A percentile compares a stretch with the other conserved stretches of the same genome.
Evolutionary conservation across 2,797 vertebrate genomes (phyloP).

Genomic region (Rhinophrynus dorsalis): DNA sequence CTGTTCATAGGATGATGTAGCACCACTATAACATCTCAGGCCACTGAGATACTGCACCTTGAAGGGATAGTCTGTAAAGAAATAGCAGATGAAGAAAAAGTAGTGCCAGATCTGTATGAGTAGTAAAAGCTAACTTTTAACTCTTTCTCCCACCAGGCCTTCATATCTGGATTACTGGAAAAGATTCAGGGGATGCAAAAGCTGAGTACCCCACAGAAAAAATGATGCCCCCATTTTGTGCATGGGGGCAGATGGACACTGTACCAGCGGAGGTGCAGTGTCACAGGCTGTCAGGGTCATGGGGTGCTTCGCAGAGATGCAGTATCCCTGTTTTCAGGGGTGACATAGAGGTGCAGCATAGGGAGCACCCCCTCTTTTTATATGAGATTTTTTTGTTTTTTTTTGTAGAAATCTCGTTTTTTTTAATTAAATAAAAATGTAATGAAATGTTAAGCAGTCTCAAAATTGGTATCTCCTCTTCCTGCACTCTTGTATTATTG

Average conservation of each 20-base stretch:
- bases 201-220: slow-evolving; percentile 90
- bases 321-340: not conserved
- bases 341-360: not conserved
- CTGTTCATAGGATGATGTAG: no score
- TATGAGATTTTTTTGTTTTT: slow-evolving; percentile 32
- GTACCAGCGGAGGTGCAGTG: not conserved
- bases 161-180: slow-evolving; percentile 83
- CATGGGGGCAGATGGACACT: not conserved
- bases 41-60: no score
- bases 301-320: not conserved
- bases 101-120: no score
- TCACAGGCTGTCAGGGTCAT: slow-evolving; percentile 35
- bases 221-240: slow-evolving; percentile 63
- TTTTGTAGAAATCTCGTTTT: slow-evolving; percentile 41
- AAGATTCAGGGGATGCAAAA: slow-evolving; percentile 94
- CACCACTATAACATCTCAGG: no score
- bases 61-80: no score
- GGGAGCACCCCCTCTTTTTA: slow-evolving; percentile 26
- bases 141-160: slow-evolving; percentile 66
- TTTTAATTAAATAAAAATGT: slow-evolving; percentile 43
- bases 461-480: no score
- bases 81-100: no score
- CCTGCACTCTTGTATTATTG: no score
- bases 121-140: not conserved
- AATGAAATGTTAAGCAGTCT: not conserved